phyloP scores from a whole-genome alignment of 2,888 invertebrate species.

The Apantesis nais region DNA sequence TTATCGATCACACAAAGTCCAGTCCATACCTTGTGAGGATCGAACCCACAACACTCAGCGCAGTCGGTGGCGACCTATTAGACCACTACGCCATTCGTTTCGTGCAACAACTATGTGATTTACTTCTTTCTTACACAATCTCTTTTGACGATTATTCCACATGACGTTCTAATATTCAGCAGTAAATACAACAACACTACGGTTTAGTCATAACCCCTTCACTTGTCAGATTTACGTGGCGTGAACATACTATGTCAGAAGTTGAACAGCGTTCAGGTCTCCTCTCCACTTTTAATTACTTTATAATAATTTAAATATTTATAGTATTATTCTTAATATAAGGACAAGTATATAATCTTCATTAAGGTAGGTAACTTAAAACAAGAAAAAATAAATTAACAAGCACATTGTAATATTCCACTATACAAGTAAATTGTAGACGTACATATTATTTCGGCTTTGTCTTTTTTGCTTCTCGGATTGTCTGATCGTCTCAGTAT shows the following conservation, averaged over 20 bases:
- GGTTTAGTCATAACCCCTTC: too few species aligned
- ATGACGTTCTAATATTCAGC: not conserved
- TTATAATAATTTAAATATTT: not conserved
- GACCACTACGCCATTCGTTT: too few species aligned
- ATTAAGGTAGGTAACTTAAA: not conserved
- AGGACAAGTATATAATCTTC: not conserved
- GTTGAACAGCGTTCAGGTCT: not conserved
- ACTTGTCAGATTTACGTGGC: too few species aligned
- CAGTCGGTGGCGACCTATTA: too few species aligned
- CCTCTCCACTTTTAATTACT: not conserved
- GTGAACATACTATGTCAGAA: too few species aligned
- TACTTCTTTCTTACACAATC: not conserved
- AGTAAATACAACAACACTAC: too few species aligned
- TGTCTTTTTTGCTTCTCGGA: slow-evolving; percentile 52
- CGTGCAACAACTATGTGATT: not conserved
- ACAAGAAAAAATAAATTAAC: slow-evolving; percentile 14
- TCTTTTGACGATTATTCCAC: not conserved
- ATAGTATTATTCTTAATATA: not conserved
- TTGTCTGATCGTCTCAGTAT: slow-evolving; percentile 68
- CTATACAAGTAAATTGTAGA: slow-evolving; percentile 28
- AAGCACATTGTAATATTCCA: slow-evolving; percentile 23
- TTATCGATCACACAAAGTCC: too few species aligned
- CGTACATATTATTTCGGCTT: slow-evolving; percentile 38
- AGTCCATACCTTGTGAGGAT: too few species aligned
- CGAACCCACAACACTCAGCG: too few species aligned